Base-by-base conservation (phyloP, 2,888 invertebrate species). In the Teinopalpus imperialis region DNA sequence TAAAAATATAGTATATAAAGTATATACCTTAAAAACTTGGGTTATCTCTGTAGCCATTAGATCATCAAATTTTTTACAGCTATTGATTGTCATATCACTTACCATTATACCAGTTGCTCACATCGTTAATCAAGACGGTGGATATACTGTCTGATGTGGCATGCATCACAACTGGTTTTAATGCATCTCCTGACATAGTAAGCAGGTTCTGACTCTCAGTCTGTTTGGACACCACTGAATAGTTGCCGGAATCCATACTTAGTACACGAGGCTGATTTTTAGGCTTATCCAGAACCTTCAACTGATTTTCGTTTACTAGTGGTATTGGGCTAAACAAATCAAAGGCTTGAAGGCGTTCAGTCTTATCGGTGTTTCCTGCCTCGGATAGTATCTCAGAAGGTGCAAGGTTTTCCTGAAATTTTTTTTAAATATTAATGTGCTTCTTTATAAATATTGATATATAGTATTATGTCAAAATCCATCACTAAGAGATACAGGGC, bases 81-180 rank as follows among this genome's bases (percentile, higher is more conserved):
- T n/a, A n/a, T n/a, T n/a, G n/a, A n/a, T n/a, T n/a, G n/a, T n/a
- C 6, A 18, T 18, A 20, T 5, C 6, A 60, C 76, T 72, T 39
- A 81, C 83, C 88, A 87, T 92, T 91, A 67, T 93, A 90, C 93
- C 93, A 93, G 49, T 90, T 91, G 60, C 92, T 93, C 30, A 93
- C 89, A 73, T 93, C 92, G 55, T 90, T 89, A 71, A 90, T 90
- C 8, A 90, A 90, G 9, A 90, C 89, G 18, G 90, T 83, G 1
- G 88, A 83, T 54, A 88, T 82, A 20, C 77, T 87, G 35, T 89
- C 87, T 0, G 82, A 78, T 0, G 81, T 79, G 0, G 73, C 69
- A 45, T 86, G 80, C 0, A 74, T 67, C 0, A 73, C 72, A 0
- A 81, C 74, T 0, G 86, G 85, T 37, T 72, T 81, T 48, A 83